Evolutionary conservation across 2,113 vertebrate species (phyloP), one percentile per base, ranked within the genome.

Genomic region (Myiozetetes cayanensis): DNA sequence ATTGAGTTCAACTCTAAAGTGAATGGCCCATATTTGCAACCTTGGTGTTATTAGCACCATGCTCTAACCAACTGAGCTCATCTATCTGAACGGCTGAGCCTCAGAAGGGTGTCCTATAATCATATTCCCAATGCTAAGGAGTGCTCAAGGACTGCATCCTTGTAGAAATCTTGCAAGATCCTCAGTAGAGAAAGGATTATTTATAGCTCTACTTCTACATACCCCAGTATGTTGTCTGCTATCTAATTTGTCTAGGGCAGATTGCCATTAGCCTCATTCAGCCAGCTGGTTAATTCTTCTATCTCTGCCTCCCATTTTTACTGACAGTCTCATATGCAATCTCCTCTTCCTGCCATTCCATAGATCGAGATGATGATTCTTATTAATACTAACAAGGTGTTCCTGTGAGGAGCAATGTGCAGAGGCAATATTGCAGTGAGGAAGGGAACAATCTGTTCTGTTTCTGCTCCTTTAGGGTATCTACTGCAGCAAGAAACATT

Each of bases 61-160:
- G 84, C 91, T 96, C 95, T 96, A 94, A 95, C 88, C 88, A 94
- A 55, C 85, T 47, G 91, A 95, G 91, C 70, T 91, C 93, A 96
- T 19, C 18, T 8, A 14, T 67, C 39, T 14, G 10, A 37, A 39
- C 67, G n/a, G 16, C 12, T 75, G 52, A 23, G 6, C 19, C 23
- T 88, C 76, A 59, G 58, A 74, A 80, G 6, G 21, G 11, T 76
- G 12, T 87, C 24, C 35, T 63, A 8, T 41, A 87, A 43, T 39
- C 22, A 3, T 30, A 30, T 12, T 83, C 28, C 37, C 1, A 2
- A 31, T 39, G 31, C 20, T 49, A 25, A 81, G 23, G 28, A 78
- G 20, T 53, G 33, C 22, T 75, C 25, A 85, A 61, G 41, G 53
- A 39, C 58, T 56, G 14, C 61, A 93, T 65, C 31, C 24, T 23